A percentile compares a stretch with the other conserved stretches of the same genome.
phyloP scores from a whole-genome alignment of 2,797 vertebrate species.

The Xenentodon cancila region DNA sequence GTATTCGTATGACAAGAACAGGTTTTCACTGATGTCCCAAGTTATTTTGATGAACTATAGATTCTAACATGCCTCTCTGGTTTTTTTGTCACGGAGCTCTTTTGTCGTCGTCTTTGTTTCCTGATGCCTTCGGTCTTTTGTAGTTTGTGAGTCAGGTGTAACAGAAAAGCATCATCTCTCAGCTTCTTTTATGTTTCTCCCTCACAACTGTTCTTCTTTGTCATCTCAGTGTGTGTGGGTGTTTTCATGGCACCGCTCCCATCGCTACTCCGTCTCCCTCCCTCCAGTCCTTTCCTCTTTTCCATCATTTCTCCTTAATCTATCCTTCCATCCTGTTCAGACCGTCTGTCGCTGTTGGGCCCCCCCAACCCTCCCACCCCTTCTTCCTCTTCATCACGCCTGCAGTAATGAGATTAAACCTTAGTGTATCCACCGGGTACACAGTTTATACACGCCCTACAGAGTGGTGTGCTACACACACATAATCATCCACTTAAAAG shows the following conservation, averaged over 20 bases:
- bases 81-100: too few species aligned
- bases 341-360: constrained; percentile 71
- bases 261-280: constrained; percentile 35
- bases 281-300: constrained; percentile 34
- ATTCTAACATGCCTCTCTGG: too few species aligned
- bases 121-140: not conserved
- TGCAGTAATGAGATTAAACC: constrained; percentile 84
- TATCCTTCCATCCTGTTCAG: constrained; percentile 74
- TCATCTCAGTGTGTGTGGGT: constrained; percentile 51
- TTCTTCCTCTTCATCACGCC: constrained; percentile 71
- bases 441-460: constrained; percentile 39
- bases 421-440: constrained; percentile 65
- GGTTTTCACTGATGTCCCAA: too few species aligned
- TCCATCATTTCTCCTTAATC: constrained; percentile 73
- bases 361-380: constrained; percentile 32
- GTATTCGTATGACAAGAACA: too few species aligned
- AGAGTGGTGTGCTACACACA: constrained; percentile 40
- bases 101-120: not conserved
- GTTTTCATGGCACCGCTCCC: constrained; percentile 70
- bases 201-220: constrained; percentile 54
- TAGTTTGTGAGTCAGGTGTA: constrained; percentile 7
- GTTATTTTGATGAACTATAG: too few species aligned
- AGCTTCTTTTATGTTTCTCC: constrained; percentile 45
- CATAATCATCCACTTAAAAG: constrained; percentile 64
- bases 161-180: constrained; percentile 21